These are phyloP conservation scores for Vanessa atalanta DNA, from an alignment of 1,140 invertebrate species.

Conservation along the genomic window DNA sequence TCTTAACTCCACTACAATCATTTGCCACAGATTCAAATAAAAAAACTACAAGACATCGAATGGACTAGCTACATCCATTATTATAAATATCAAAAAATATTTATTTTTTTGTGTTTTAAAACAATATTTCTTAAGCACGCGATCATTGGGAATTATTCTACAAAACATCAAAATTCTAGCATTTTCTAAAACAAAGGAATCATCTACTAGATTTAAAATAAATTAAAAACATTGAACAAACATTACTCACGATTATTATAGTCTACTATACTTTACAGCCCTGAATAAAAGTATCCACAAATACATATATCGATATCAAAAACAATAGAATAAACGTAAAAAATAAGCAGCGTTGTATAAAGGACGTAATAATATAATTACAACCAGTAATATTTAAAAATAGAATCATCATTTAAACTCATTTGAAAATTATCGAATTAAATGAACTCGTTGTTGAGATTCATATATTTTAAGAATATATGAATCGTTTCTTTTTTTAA, in stretches of 20 bases:
- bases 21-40: constrained; percentile 41
- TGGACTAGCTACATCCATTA: constrained; percentile 55
- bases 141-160: constrained; percentile 54
- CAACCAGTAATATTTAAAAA: neutral
- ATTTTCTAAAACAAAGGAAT: constrained; percentile 64
- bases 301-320: neutral
- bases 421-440: constrained; percentile 16
- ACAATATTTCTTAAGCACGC: constrained; percentile 62
- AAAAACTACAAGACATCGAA: constrained; percentile 50
- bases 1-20: constrained; percentile 29
- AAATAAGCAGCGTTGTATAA: too few species aligned
- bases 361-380: neutral
- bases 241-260: constrained; percentile 53
- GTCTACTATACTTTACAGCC: constrained; percentile 53
- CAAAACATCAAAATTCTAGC: constrained; percentile 76
- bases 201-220: constrained; percentile 50
- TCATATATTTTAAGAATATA: constrained; percentile 34
- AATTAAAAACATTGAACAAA: constrained; percentile 58
- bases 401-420: too few species aligned
- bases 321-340: neutral
- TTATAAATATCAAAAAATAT: constrained; percentile 78
- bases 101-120: constrained; percentile 67
- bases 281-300: constrained; percentile 36
- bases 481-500: neutral
- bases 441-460: constrained; percentile 30